Conservation (phyloP, 2,113 vertebrate species). For the Bagarius yarrelli region DNA sequence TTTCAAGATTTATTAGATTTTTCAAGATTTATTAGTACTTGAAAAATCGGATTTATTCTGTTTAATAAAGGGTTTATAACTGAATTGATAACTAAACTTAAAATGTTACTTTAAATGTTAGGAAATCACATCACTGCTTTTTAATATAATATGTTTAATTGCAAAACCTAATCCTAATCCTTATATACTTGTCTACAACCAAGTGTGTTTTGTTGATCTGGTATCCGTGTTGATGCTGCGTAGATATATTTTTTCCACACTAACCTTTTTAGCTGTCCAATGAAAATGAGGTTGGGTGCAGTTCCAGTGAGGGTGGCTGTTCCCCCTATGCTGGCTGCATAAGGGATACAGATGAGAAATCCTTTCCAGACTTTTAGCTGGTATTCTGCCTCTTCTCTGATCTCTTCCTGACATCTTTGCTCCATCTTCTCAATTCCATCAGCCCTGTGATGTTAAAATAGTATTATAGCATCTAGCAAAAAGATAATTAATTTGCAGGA, state of each 20-base stretch:
- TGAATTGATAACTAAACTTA: not conserved
- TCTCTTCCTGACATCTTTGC: constrained; percentile 64
- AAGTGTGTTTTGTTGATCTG: not conserved
- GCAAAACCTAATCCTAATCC: not conserved
- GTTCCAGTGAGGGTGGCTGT: constrained; percentile 93
- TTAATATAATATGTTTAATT: not conserved
- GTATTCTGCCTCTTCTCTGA: constrained; percentile 76
- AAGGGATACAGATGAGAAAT: constrained; percentile 94
- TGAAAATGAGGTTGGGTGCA: constrained; percentile 91
- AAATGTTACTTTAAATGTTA: not conserved
- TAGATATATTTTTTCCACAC: not conserved
- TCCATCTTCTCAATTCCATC: constrained; percentile 72
- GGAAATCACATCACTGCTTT: not conserved
- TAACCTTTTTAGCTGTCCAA: constrained; percentile 91
- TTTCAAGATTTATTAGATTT: no score
- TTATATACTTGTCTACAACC: not conserved
- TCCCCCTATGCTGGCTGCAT: constrained; percentile 91
- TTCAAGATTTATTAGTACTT: no score
- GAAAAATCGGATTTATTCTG: no score
- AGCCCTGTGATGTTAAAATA: constrained; percentile 61
- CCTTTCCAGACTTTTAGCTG: constrained; percentile 93
- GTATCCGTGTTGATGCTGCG: not conserved
- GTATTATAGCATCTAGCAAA: not conserved
- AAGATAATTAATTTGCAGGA: no score
- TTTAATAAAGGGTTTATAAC: not conserved